Evolutionary conservation across 2,113 vertebrate genomes (phyloP).

Genomic region (Psilopsiagon aurifrons): DNA sequence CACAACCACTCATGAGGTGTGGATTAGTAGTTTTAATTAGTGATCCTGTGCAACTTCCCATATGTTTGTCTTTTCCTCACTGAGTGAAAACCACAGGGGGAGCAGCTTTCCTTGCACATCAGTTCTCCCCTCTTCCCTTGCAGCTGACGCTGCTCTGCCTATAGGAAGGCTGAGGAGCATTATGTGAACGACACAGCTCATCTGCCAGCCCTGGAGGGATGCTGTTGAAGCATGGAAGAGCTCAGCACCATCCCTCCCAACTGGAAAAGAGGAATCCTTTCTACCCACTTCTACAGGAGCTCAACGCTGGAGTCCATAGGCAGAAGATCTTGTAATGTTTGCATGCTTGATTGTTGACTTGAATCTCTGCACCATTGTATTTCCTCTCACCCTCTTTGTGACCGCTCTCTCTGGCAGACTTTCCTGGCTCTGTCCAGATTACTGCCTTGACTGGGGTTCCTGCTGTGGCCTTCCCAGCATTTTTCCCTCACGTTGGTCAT

Average conservation of each 20-base stretch:
- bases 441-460: not conserved
- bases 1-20: not conserved
- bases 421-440: not conserved
- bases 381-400: not conserved
- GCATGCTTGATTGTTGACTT: not conserved
- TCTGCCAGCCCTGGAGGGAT: not conserved
- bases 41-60: not conserved
- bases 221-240: not conserved
- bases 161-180: not conserved
- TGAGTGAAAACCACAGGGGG: not conserved
- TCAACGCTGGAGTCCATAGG: not conserved
- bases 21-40: not conserved
- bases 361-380: not conserved
- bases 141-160: not conserved
- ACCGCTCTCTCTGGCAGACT: not conserved
- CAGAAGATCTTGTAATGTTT: not conserved
- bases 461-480: not conserved
- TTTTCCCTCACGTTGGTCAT: not conserved
- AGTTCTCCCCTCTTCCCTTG: not conserved
- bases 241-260: fast-evolving
- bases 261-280: not conserved
- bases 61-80: not conserved
- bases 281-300: not conserved
- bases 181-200: not conserved
- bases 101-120: not conserved